Base-by-base conservation (phyloP, 35 echinoderm and acorn worm species). In the Heliocidaris erythrogramma region DNA sequence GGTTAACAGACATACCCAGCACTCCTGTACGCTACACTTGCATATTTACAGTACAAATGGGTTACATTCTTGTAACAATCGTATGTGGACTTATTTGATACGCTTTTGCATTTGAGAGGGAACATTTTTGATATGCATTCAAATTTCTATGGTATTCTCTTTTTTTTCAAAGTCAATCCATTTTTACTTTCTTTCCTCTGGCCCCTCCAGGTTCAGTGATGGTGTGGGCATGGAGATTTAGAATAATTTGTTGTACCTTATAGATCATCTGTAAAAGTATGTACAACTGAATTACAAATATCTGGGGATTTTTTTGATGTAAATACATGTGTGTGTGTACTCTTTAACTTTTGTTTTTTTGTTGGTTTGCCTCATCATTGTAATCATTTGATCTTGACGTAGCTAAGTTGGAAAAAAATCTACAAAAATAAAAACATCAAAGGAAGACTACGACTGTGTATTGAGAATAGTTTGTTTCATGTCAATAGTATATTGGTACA, bases 261-360 rank as follows among this genome's bases (percentile, higher is more conserved):
- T 21, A 2, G 27, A 78, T 78, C 27, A 27, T 5, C 18, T 78
- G 65, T 78, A 78, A 78, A 56, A 78, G 27, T 78, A 18, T 78
- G 65, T 78, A 78, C 65, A 78, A 78, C n/a, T 18, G 65, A 18
- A 78, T 78, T 78, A n/a, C n/a, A 78, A 78, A 78, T 78, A 78
- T 78, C 24, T n/a, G 27, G 27, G 65, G 65, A 78, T 18, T 78
- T 78, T 78, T 78, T 78, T 60, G 2, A 78, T 78, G 65, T 78
- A 27, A 42, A 78, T 78, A 24, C 65, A 78, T 78, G 18, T 78
- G 65, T 78, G 65, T 78, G 65, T 78, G 18, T 27, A n/a, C 14
- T 27, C 18, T 78, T 12, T 42, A 42, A 42, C 1, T 42, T 42
- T 42, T 42, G 0, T 42, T 56, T 9, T 7, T 56, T 56, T 56